Evolutionary conservation across 2,888 invertebrate species (phyloP).

Genomic region (Prosopocoilus inquinatus): DNA sequence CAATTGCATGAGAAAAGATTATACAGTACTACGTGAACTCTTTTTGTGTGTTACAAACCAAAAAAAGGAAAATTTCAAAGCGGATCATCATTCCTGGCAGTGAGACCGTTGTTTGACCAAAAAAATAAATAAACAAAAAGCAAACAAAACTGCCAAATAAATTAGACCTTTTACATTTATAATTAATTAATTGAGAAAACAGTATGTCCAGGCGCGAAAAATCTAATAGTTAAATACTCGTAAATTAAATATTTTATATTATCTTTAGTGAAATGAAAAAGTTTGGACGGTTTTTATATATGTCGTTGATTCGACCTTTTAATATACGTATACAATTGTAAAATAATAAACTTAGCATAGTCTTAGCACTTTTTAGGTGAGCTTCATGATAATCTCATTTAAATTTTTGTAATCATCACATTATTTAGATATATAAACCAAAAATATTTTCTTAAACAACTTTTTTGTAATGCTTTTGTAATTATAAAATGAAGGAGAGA

Average conservation of each 20-base stretch:
- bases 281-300: slow-evolving; percentile 49
- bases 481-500: slow-evolving; percentile 17
- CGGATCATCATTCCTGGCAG: slow-evolving; percentile 50
- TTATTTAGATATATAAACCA: slow-evolving; percentile 7
- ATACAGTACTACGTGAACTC: slow-evolving; percentile 28
- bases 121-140: slow-evolving; percentile 22
- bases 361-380: slow-evolving; percentile 39
- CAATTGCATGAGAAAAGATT: slow-evolving; percentile 13
- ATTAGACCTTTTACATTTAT: slow-evolving; percentile 29
- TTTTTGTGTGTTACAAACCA: slow-evolving; percentile 40
- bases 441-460: slow-evolving; percentile 24
- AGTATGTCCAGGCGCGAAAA: slow-evolving; percentile 24
- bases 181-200: slow-evolving; percentile 13
- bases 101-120: slow-evolving; percentile 44
- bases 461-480: slow-evolving; percentile 25
- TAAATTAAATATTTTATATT: slow-evolving; percentile 47
- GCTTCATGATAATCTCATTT: slow-evolving; percentile 31
- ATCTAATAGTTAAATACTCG: slow-evolving; percentile 42
- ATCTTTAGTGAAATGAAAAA: slow-evolving; percentile 43
- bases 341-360: slow-evolving; percentile 47
- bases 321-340: slow-evolving; percentile 49
- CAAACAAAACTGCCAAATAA: slow-evolving; percentile 46
- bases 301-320: slow-evolving; percentile 48
- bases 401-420: slow-evolving; percentile 27
- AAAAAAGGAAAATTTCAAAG: slow-evolving; percentile 29